Conservation (phyloP, 1,140 invertebrate species). For the Brachionus rubens region DNA sequence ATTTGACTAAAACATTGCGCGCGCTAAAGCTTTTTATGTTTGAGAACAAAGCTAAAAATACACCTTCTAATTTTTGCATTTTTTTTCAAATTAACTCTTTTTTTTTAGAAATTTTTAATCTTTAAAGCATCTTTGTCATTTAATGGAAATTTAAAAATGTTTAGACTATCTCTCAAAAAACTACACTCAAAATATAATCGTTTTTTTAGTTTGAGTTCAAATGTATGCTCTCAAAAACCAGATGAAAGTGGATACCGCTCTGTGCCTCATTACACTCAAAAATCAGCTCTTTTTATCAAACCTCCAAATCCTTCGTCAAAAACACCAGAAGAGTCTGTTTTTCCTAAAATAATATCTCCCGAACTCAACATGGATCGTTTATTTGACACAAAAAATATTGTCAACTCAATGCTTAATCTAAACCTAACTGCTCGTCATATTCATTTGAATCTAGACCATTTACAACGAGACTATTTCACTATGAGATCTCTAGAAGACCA, state of each 20-base stretch:
- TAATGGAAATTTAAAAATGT: no score
- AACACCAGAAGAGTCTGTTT: background rate
- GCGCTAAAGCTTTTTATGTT: background rate
- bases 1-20: background rate
- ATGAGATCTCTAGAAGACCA: slow-evolving; percentile 5
- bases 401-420: slow-evolving; percentile 7
- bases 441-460: slow-evolving; percentile 22
- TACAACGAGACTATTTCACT: slow-evolving; percentile 33
- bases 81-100: no score
- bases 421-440: slow-evolving; percentile 3
- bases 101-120: no score
- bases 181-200: no score
- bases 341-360: slow-evolving; percentile 11
- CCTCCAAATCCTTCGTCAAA: background rate
- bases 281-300: slow-evolving; percentile 30
- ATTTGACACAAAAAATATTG: slow-evolving; percentile 30
- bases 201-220: no score
- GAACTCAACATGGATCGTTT: slow-evolving; percentile 27
- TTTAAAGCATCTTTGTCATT: no score
- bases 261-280: slow-evolving; percentile 39
- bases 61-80: no score
- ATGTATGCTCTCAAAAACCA: no score
- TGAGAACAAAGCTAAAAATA: no score
- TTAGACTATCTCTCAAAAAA: no score
- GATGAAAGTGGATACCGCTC: slow-evolving; percentile 15